Evolutionary conservation across 1,140 invertebrate genomes (phyloP).

Genomic region (Steinernema khuongi): DNA sequence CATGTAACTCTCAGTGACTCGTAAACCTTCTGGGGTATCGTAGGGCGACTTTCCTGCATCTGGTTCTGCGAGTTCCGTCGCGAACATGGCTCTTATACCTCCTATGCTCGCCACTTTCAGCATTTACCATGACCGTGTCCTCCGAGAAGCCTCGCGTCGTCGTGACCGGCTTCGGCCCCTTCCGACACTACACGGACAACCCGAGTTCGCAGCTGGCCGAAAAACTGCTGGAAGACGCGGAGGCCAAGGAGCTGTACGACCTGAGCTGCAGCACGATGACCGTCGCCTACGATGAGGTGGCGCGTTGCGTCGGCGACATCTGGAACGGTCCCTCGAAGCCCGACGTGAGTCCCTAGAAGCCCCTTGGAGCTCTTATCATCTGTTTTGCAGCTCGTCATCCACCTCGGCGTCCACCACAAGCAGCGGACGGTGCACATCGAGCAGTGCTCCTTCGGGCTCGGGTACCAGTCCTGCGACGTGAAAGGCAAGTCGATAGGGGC

Average conservation of each 20-base stretch:
- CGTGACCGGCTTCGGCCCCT: constrained; percentile 2
- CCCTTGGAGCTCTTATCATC: not conserved
- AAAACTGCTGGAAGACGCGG: not conserved
- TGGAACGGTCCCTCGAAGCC: constrained; percentile 9
- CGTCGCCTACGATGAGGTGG: not conserved
- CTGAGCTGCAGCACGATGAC: not conserved
- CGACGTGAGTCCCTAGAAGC: not conserved
- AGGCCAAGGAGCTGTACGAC: not conserved
- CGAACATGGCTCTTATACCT: not conserved
- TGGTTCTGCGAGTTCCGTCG: too few species aligned
- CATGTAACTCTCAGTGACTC: too few species aligned
- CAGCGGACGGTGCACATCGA: not conserved
- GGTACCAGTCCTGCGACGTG: not conserved
- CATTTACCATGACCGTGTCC: not conserved
- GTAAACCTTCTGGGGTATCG: too few species aligned
- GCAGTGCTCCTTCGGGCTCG: constrained; percentile 11
- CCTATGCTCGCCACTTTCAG: not conserved
- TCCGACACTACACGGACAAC: not conserved
- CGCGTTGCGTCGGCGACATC: not conserved
- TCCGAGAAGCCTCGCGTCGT: not conserved
- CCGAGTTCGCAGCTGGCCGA: not conserved
- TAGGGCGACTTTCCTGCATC: too few species aligned
- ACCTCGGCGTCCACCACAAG: not conserved
- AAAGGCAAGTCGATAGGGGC: not conserved
- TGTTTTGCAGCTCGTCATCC: constrained; percentile 12